Conservation (phyloP, 2,113 vertebrate species). For the Rhegmatorhina hoffmannsi region DNA sequence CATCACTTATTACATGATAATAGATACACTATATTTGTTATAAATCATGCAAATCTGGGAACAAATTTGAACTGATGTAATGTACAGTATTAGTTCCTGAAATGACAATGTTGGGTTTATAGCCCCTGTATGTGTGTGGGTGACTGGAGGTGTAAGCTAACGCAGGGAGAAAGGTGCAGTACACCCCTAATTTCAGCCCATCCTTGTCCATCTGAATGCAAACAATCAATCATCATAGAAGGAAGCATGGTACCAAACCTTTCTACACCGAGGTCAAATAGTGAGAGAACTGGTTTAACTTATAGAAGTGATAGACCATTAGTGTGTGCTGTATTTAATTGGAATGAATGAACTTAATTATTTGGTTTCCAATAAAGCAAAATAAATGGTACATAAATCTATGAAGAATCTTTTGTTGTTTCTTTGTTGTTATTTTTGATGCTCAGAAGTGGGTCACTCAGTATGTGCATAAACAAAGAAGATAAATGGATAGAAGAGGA, state of each 20-base stretch:
- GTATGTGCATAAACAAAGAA: slow-evolving; percentile 72
- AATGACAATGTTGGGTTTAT: not conserved
- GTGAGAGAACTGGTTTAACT: not conserved
- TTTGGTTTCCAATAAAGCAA: slow-evolving; percentile 70
- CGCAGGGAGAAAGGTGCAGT: not conserved
- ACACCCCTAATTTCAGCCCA: not conserved
- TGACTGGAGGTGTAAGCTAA: not conserved
- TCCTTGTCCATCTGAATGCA: slow-evolving; percentile 20
- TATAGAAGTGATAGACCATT: slow-evolving; percentile 60
- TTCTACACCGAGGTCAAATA: slow-evolving; percentile 25
- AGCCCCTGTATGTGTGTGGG: not conserved
- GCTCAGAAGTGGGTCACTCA: slow-evolving; percentile 72
- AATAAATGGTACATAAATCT: slow-evolving; percentile 66
- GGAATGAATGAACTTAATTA: slow-evolving; percentile 59
- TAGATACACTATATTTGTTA: not conserved
- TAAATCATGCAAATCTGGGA: not conserved
- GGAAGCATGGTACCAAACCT: not conserved
- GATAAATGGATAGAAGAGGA: slow-evolving; percentile 71
- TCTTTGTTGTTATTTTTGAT: slow-evolving; percentile 68
- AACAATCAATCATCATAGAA: slow-evolving; percentile 48
- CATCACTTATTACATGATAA: not conserved
- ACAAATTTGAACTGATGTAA: not conserved
- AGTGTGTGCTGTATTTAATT: slow-evolving; percentile 61
- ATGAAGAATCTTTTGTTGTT: slow-evolving; percentile 59
- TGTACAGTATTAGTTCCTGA: not conserved